Base-by-base conservation (phyloP, 2,888 invertebrate genomes). In the Hydrotaea diabolus region DNA sequence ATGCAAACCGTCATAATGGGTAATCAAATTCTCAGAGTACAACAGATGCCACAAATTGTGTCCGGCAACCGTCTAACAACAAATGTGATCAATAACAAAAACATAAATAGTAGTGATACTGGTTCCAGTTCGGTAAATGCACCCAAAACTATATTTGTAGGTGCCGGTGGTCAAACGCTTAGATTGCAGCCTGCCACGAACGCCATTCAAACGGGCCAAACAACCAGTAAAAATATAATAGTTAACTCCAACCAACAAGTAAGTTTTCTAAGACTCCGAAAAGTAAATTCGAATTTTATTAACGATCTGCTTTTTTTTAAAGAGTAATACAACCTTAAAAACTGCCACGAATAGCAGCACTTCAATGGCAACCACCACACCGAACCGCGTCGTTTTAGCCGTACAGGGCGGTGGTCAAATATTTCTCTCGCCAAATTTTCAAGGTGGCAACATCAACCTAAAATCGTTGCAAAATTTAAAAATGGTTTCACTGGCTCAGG, bases 391-490 rank as follows among this genome's bases (percentile, higher is more conserved):
- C 55, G 93, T 94, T 21, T 90, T 94, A 77, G 93, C 94, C 11
- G 93, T 94, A 82, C 94, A 94, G 88, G 94, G 94, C 55, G 93
- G 93, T 31, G 92, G 92, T 0, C 95, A 94, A 90, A 94, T 95
- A 85, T 91, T 95, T 78, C 91, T 95, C 77, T 94, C 95, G n/a
- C 93, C 94, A 9, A 94, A 94, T 46, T 94, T 94, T 89, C 94
- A 94, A 90, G 94, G 94, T 23, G 93, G 93, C 2, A 93, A 94
- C 31, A 93, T 94, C 79, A 94, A 94, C 89, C 93, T 95, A 19
- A 95, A 95, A 89, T 93, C 94, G 11, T 89, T 95, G 83, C 94
- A 94, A 91, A 94, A 94, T 11, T 93, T 95, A 78, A 95, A 95
- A 90, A 94, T 95, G 77, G 94, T 95, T 83, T 94, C 94, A 0